Conservation (phyloP, 2,113 vertebrate genomes). For the Vidua macroura region DNA sequence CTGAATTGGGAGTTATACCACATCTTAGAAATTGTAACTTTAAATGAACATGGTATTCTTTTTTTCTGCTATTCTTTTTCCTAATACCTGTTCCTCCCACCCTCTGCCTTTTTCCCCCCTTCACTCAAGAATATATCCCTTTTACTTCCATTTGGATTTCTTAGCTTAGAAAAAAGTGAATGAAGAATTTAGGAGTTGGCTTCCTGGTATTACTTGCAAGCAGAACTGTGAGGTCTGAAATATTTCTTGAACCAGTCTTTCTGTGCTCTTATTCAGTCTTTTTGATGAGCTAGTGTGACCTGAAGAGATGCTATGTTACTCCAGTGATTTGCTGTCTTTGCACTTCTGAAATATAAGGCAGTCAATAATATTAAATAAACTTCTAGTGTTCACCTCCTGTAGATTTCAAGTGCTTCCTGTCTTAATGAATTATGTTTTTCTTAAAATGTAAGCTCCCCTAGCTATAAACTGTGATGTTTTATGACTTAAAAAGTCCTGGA, state of each 20-base stretch:
- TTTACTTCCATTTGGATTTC: background rate
- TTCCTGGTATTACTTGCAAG: background rate
- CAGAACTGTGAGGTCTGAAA: background rate
- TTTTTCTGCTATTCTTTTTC: background rate
- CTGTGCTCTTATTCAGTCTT: background rate
- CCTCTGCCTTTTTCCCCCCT: rapidly evolving
- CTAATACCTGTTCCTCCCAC: rapidly evolving
- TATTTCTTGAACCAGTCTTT: background rate
- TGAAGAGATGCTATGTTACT: background rate
- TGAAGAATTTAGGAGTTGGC: background rate
- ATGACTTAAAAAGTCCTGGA: background rate
- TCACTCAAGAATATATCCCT: background rate
- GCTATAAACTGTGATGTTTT: background rate
- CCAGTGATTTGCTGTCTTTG: background rate
- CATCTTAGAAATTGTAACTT: background rate
- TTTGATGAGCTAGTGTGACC: background rate
- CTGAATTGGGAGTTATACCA: background rate
- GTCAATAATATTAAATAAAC: constrained; percentile 1
- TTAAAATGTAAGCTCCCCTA: background rate
- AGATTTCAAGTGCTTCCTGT: background rate
- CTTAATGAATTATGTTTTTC: background rate
- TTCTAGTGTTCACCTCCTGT: background rate
- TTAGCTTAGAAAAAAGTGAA: background rate
- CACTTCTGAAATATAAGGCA: background rate
- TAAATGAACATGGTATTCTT: background rate